These are phyloP conservation scores for Esperia sulphurella DNA, from an alignment of 2,888 invertebrate genomes.

Conservation along the genomic window DNA sequence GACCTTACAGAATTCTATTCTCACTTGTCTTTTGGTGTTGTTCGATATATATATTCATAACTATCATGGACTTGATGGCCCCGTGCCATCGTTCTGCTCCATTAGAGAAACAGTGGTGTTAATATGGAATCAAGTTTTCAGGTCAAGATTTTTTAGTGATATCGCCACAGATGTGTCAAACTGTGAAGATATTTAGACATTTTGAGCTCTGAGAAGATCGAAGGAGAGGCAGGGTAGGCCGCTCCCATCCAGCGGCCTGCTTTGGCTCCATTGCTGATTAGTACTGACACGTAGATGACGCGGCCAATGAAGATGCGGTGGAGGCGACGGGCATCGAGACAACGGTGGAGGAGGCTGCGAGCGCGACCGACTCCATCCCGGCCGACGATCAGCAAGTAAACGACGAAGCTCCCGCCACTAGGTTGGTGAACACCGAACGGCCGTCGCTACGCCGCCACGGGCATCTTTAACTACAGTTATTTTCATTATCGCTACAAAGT, in stretches of 20 bases:
- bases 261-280: slow-evolving; percentile 56
- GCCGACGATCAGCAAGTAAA: slow-evolving; percentile 59
- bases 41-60: slow-evolving; percentile 37
- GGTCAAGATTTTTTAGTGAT: slow-evolving; percentile 53
- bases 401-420: slow-evolving; percentile 67
- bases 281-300: slow-evolving; percentile 72
- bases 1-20: slow-evolving; percentile 17
- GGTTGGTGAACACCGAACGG: slow-evolving; percentile 73
- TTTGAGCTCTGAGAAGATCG: slow-evolving; percentile 21
- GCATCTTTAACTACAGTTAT: slow-evolving; percentile 59
- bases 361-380: slow-evolving; percentile 42
- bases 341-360: slow-evolving; percentile 38
- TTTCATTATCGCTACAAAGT: slow-evolving; percentile 72
- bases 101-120: slow-evolving; percentile 62
- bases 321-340: slow-evolving; percentile 45
- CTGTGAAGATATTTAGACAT: slow-evolving; percentile 29
- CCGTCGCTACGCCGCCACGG: slow-evolving; percentile 62
- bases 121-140: slow-evolving; percentile 78
- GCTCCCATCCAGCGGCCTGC: slow-evolving; percentile 66
- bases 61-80: slow-evolving; percentile 43
- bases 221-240: slow-evolving; percentile 56
- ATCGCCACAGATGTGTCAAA: slow-evolving; percentile 42
- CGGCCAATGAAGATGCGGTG: slow-evolving; percentile 44
- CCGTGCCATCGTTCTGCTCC: slow-evolving; percentile 40
- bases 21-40: slow-evolving; percentile 23